Evolutionary conservation across 2,113 vertebrate species (phyloP).

Genomic region (Clarias gariepinus): DNA sequence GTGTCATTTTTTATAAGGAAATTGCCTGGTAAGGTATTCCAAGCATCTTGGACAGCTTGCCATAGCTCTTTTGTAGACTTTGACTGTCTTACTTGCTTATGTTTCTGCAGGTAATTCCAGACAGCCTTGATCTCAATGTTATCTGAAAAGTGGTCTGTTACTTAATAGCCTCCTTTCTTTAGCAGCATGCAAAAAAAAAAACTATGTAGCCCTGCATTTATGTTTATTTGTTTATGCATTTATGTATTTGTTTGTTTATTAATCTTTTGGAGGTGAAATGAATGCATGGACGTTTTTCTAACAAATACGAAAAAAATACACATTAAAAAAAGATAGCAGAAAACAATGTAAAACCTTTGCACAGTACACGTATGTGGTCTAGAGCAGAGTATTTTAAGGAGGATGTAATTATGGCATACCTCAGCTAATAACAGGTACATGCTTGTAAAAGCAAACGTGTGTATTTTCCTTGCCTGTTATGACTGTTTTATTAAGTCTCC

Average conservation of each 20-base stretch:
- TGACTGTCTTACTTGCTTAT: slow-evolving; percentile 17
- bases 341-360: not conserved
- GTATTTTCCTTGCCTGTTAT: not conserved
- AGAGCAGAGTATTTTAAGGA: slow-evolving; percentile 1
- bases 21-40: not conserved
- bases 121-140: slow-evolving; percentile 4
- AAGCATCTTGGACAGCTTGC: not conserved
- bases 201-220: not conserved
- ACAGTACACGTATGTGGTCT: not conserved
- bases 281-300: not conserved
- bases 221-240: not conserved
- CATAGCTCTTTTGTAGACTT: slow-evolving; percentile 20
- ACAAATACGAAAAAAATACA: not conserved
- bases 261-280: not conserved
- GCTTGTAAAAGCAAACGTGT: not conserved
- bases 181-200: not conserved
- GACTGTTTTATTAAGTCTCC: slow-evolving; percentile 1
- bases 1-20: slow-evolving; percentile 16
- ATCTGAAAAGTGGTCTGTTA: slow-evolving; percentile 15
- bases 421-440: not conserved
- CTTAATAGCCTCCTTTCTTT: slow-evolving; percentile 21
- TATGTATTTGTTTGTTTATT: not conserved
- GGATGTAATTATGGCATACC: not conserved
- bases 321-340: not conserved
- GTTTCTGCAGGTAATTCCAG: slow-evolving; percentile 26